These are phyloP conservation scores for Bagarius yarrelli DNA, from an alignment of 2,113 vertebrate species.

Conservation along the genomic window DNA sequence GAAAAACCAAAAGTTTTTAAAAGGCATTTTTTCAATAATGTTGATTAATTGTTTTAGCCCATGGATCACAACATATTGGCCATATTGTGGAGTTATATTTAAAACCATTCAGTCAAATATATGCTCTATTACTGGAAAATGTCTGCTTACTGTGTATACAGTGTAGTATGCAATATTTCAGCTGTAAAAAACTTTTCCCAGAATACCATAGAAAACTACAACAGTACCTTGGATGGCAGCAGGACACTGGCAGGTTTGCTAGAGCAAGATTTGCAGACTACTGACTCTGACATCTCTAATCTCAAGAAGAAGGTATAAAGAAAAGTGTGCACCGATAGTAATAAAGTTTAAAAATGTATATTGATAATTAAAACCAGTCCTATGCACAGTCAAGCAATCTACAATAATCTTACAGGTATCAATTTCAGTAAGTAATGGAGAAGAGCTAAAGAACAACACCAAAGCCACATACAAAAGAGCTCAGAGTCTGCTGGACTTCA, in stretches of 20 bases:
- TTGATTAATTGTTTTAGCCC: too few species aligned
- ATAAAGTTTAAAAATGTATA: neutral
- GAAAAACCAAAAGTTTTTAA: too few species aligned
- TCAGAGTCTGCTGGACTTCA: slow-evolving; percentile 66
- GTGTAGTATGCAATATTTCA: neutral
- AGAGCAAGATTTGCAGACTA: slow-evolving; percentile 71
- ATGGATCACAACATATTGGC: too few species aligned
- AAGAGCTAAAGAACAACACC: slow-evolving; percentile 58
- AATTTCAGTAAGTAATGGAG: slow-evolving; percentile 55
- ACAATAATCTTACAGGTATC: slow-evolving; percentile 64
- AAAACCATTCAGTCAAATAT: neutral
- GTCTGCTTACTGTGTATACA: neutral
- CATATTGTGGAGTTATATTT: too few species aligned
- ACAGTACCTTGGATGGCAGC: slow-evolving; percentile 61
- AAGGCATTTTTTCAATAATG: too few species aligned
- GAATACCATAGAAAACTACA: slow-evolving; percentile 74
- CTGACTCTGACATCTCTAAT: slow-evolving; percentile 66
- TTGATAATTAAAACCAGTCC: neutral
- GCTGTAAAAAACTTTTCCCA: slow-evolving; percentile 37
- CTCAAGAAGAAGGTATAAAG: slow-evolving; percentile 76
- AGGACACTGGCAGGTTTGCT: slow-evolving; percentile 68
- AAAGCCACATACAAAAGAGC: slow-evolving; percentile 68
- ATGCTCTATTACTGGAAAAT: neutral
- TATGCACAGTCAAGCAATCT: neutral
- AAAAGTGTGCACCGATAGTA: neutral